These are phyloP conservation scores for Rattus rattus DNA, from an alignment of 2,113 vertebrate species.

Conservation along the genomic window DNA sequence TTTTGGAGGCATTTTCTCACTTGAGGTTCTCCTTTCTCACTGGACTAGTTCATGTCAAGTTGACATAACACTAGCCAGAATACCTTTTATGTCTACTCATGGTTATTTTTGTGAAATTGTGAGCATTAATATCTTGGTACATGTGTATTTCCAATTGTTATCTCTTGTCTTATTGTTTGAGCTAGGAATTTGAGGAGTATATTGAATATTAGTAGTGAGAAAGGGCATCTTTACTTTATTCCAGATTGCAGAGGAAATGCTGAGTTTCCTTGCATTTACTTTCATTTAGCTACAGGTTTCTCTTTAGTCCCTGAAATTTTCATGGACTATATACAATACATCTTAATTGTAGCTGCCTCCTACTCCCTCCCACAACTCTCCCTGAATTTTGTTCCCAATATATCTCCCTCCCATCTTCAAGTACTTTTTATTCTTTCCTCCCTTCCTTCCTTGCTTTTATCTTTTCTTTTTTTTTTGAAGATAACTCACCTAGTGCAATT, in stretches of 20 bases:
- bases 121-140: background rate
- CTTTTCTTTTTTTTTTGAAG: background rate
- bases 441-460: too few relatives aligned
- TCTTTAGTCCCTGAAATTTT: background rate
- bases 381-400: background rate
- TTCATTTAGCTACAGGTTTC: background rate
- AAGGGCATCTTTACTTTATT: background rate
- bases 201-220: background rate
- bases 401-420: background rate
- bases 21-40: background rate
- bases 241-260: background rate
- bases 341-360: background rate
- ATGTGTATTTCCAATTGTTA: background rate
- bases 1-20: background rate
- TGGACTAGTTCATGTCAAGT: background rate
- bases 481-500: background rate
- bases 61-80: background rate
- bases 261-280: background rate
- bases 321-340: background rate
- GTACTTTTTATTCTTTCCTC: background rate
- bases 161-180: background rate
- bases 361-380: background rate
- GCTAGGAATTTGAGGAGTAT: background rate
- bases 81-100: background rate
- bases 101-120: background rate